These are phyloP conservation scores for Acleris laterana DNA, from an alignment of 2,888 invertebrate genomes.

Conservation along the genomic window DNA sequence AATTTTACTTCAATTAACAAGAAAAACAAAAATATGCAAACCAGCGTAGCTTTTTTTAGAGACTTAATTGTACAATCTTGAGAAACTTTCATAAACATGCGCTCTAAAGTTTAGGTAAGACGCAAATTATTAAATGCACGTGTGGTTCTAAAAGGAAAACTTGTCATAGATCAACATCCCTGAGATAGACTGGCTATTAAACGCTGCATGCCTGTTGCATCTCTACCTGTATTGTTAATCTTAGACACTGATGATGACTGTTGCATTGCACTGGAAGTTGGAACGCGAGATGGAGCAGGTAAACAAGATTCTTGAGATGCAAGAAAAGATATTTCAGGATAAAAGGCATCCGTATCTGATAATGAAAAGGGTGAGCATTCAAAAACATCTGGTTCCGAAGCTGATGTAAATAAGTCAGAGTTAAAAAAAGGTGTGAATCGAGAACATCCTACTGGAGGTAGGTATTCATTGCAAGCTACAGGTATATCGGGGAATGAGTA, in stretches of 20 bases:
- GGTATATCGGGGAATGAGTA: conserved; percentile 18
- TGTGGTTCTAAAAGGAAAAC: no score
- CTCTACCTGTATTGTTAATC: conserved; percentile 3
- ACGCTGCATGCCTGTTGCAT: not conserved
- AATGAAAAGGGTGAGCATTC: conserved; percentile 12
- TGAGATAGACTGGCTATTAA: not conserved
- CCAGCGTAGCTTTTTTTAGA: no score
- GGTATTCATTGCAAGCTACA: conserved; percentile 30
- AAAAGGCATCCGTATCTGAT: not conserved
- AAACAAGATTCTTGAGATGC: not conserved
- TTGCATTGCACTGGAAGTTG: not conserved
- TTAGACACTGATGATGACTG: conserved; percentile 10
- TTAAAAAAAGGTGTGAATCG: conserved; percentile 1
- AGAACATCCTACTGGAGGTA: conserved; percentile 19
- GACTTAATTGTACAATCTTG: no score
- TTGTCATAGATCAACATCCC: not conserved
- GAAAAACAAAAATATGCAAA: no score
- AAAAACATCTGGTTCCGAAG: not conserved
- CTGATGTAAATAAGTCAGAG: conserved; percentile 9
- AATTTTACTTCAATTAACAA: no score
- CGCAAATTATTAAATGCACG: no score
- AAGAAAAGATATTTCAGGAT: conserved; percentile 14
- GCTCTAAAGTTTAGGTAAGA: no score
- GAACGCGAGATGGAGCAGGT: not conserved
- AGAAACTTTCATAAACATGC: no score